Percentiles rank a stretch among this genome's conserved stretches.
Evolutionary conservation across 1,140 invertebrate genomes (phyloP).

Genomic region (Marisa cornuarietis): DNA sequence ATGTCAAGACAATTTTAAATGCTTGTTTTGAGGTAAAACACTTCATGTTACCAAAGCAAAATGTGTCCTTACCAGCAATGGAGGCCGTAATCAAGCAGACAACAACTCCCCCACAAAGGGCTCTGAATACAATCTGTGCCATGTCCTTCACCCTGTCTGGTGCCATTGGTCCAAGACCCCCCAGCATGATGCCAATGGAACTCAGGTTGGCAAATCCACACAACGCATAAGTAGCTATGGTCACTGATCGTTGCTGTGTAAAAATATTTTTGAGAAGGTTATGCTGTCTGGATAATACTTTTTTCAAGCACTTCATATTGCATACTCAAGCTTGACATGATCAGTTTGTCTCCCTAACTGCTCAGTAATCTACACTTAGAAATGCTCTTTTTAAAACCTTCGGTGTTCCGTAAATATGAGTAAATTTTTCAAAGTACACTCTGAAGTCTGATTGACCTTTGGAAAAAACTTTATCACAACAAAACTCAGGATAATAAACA

Average conservation of each 20-base stretch:
- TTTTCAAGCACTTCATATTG: no score
- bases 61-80: conserved; percentile 78
- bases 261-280: conserved; percentile 1
- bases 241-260: conserved; percentile 75
- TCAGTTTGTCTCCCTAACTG: no score
- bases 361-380: no score
- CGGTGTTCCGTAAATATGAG: no score
- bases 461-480: no score
- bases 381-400: no score
- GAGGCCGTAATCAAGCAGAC: conserved; percentile 92
- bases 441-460: no score
- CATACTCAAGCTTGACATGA: no score
- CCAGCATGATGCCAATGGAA: conserved; percentile 89
- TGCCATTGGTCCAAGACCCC: conserved; percentile 80
- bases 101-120: conserved; percentile 85
- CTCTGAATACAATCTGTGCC: conserved; percentile 76
- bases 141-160: conserved; percentile 76
- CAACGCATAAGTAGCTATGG: conserved; percentile 91
- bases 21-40: neutral
- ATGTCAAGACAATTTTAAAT: neutral
- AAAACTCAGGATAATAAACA: no score
- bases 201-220: conserved; percentile 96
- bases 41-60: neutral
- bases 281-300: neutral
- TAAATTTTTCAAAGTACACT: no score